Conservation (phyloP, 2,888 invertebrate species). For the Epinotia ramella region DNA sequence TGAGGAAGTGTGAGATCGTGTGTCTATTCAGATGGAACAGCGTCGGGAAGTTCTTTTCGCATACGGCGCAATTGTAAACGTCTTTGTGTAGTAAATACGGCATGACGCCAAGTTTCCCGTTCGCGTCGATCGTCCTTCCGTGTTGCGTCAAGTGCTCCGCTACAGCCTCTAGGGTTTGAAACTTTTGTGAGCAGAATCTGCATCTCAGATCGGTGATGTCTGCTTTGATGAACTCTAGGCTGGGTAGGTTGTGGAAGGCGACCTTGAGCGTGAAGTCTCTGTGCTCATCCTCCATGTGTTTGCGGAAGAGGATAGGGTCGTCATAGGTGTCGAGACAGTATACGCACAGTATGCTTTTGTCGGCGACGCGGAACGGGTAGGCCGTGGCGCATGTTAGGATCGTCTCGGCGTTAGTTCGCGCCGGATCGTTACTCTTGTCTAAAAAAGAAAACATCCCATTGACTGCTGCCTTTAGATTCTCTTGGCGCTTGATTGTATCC, state of each 20-base stretch:
- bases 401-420: conserved; percentile 73
- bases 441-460: conserved; percentile 73
- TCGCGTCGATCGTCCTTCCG: conserved; percentile 57
- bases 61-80: conserved; percentile 68
- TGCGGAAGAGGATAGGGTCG: conserved; percentile 67
- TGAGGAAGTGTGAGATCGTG: conserved; percentile 75
- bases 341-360: conserved; percentile 77
- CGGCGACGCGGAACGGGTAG: conserved; percentile 77
- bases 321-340: conserved; percentile 76
- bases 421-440: conserved; percentile 72
- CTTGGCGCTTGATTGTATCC: conserved; percentile 17
- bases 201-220: conserved; percentile 71
- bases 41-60: conserved; percentile 69
- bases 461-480: conserved; percentile 41
- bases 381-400: conserved; percentile 76
- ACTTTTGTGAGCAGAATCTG: conserved; percentile 60
- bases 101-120: conserved; percentile 72
- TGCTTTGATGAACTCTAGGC: conserved; percentile 74
- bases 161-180: conserved; percentile 59
- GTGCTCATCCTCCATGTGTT: conserved; percentile 73
- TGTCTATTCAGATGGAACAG: conserved; percentile 74
- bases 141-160: conserved; percentile 66
- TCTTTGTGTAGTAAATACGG: conserved; percentile 70
- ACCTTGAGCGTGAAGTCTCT: conserved; percentile 67
- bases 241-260: conserved; percentile 73